phyloP scores from a whole-genome alignment of 2,888 invertebrate genomes.

The Gisinianus flammeolus region DNA sequence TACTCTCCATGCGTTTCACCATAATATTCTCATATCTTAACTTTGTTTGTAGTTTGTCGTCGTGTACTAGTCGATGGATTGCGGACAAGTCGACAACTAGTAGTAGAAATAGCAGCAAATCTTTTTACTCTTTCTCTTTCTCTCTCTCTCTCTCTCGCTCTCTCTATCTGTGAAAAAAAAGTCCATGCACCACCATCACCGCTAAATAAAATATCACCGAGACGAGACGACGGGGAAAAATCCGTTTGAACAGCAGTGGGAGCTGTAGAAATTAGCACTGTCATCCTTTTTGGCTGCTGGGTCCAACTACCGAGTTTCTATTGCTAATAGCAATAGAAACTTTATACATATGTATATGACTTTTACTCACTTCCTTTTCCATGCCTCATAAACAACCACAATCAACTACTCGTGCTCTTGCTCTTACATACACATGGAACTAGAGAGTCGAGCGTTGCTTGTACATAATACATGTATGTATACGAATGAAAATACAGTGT shows the following conservation, averaged over 20 bases:
- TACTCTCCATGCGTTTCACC: too few relatives aligned
- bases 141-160: conserved; percentile 9
- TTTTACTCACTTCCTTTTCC: conserved; percentile 32
- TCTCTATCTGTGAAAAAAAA: neutral
- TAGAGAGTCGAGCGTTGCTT: neutral
- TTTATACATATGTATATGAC: too few relatives aligned
- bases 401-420: conserved; percentile 31
- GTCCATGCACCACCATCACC: conserved; percentile 4
- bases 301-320: neutral
- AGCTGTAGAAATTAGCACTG: conserved; percentile 53
- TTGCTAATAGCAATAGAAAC: neutral
- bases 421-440: neutral
- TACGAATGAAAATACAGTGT: neutral
- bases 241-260: conserved; percentile 7
- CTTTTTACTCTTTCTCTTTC: conserved; percentile 2
- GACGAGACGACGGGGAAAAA: conserved; percentile 20
- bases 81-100: conserved; percentile 2
- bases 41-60: too few relatives aligned
- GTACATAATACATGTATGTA: conserved; percentile 8
- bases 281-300: conserved; percentile 44
- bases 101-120: neutral
- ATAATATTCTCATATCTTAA: too few relatives aligned
- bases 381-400: conserved; percentile 48
- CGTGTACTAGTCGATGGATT: too few relatives aligned
- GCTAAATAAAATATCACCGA: conserved; percentile 32